phyloP scores from a whole-genome alignment of 92 coral and sea anemone species.

The Phenganax stokvisi region DNA sequence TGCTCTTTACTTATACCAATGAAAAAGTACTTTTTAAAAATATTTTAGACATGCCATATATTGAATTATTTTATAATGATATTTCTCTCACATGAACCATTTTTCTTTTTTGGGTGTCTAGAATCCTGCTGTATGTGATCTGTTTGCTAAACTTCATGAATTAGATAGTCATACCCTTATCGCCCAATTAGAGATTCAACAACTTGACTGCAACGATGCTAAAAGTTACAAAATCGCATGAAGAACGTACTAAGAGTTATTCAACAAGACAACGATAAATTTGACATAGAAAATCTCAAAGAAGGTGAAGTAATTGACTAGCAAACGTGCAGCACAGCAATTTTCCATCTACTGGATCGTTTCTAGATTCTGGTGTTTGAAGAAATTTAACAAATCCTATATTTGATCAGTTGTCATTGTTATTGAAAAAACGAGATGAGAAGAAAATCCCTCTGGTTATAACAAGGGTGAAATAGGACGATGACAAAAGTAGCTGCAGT shows the following conservation, averaged over 20 bases:
- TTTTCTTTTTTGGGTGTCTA: neutral
- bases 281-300: neutral
- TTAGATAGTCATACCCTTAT: constrained; percentile 7
- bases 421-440: neutral
- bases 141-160: constrained; percentile 15
- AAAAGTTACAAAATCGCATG: neutral
- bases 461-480: constrained; percentile 8
- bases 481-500: neutral
- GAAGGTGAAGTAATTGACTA: neutral
- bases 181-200: neutral
- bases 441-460: neutral
- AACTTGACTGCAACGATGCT: constrained; percentile 12
- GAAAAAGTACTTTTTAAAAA: neutral
- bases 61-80: neutral
- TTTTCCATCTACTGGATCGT: constrained; percentile 9
- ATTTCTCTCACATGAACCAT: neutral
- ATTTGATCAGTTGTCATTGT: neutral
- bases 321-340: constrained; percentile 7
- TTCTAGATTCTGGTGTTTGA: neutral
- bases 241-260: neutral
- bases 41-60: neutral
- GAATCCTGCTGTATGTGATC: constrained; percentile 17
- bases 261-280: neutral
- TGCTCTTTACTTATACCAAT: neutral
- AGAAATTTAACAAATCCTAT: constrained; percentile 5